Evolutionary conservation across 2,888 invertebrate genomes (phyloP).

Genomic region (Campoletis raptor): DNA sequence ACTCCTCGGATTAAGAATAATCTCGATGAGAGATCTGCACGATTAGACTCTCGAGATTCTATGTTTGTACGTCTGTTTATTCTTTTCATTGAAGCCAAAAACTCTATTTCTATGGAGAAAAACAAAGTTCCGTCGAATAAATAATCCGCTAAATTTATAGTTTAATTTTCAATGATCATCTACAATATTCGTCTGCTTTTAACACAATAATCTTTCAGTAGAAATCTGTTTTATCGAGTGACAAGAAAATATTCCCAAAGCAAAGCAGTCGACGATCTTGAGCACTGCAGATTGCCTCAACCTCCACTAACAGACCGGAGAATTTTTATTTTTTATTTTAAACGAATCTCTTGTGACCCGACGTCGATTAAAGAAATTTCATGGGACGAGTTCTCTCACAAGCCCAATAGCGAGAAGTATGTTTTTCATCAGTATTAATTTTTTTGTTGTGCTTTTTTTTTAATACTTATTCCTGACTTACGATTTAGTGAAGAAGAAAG

Average conservation of each 20-base stretch:
- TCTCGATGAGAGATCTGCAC: not conserved
- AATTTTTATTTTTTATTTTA: not conserved
- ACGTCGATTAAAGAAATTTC: conserved; percentile 45
- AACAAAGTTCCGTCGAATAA: not conserved
- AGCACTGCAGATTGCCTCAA: not conserved
- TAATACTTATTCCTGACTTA: not conserved
- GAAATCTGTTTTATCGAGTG: conserved; percentile 50
- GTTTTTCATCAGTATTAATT: conserved; percentile 19
- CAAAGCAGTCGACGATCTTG: not conserved
- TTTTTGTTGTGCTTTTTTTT: conserved; percentile 1
- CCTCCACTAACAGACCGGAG: not conserved
- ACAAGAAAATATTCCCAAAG: conserved; percentile 16
- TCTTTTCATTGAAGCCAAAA: not conserved
- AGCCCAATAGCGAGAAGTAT: conserved; percentile 30
- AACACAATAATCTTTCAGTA: not conserved
- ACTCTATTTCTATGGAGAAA: not conserved
- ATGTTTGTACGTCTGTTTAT: not conserved
- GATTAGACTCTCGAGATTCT: not conserved
- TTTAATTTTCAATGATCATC: not conserved
- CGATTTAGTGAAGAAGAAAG: not conserved
- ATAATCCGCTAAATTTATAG: not conserved
- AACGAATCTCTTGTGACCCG: not conserved
- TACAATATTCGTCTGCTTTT: not conserved
- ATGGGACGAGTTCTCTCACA: not conserved
- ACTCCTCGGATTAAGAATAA: conserved; percentile 22